Conservation (phyloP, 2,113 vertebrate genomes). For the Helogale parvula region DNA sequence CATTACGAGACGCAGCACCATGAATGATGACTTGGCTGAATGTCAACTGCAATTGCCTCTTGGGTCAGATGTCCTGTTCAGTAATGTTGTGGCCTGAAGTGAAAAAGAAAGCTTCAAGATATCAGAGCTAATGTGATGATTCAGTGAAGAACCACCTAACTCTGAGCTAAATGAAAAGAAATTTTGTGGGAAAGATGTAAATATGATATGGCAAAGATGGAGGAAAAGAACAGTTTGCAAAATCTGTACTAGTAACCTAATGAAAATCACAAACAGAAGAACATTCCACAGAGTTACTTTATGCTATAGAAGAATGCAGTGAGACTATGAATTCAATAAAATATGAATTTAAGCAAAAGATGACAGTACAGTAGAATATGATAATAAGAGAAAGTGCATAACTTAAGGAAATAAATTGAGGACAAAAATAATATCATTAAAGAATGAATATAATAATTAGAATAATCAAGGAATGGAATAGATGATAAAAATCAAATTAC, state of each 20-base stretch:
- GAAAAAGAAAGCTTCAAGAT: background rate
- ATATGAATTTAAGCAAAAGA: background rate
- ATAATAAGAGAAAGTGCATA: background rate
- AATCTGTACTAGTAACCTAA: background rate
- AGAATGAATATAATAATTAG: background rate
- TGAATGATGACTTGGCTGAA: background rate
- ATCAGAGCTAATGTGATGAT: background rate
- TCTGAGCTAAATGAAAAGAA: background rate
- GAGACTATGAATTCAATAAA: background rate
- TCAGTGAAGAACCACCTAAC: background rate
- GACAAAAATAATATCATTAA: background rate
- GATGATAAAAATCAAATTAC: background rate
- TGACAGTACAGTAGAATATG: background rate
- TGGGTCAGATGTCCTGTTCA: background rate
- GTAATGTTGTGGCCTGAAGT: background rate
- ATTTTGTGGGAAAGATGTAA: background rate
- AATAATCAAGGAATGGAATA: background rate
- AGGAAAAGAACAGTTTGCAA: background rate
- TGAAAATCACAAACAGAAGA: background rate
- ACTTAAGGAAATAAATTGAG: background rate
- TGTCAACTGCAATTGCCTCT: background rate
- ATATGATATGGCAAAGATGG: background rate
- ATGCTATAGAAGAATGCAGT: background rate
- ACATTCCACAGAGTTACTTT: background rate
- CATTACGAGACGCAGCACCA: background rate